Percentiles rank a stretch among this genome's conserved stretches.
phyloP scores from a whole-genome alignment of 2,113 vertebrate genomes.

The Esox niger region DNA sequence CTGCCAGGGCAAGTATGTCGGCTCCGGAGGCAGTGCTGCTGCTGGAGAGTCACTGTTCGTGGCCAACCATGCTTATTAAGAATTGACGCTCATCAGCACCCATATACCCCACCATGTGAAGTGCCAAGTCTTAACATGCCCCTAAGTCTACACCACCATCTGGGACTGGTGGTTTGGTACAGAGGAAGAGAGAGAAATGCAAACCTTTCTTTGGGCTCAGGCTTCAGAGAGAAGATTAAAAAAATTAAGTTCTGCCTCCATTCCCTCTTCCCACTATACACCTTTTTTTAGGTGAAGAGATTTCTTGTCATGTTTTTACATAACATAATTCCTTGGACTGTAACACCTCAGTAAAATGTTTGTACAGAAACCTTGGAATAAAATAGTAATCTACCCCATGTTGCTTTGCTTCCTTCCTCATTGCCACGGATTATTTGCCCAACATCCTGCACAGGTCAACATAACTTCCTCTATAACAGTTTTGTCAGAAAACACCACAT shows the following conservation, averaged over 20 bases:
- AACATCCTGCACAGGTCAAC: too few species aligned
- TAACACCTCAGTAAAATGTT: conserved; percentile 44
- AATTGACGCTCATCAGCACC: conserved; percentile 8
- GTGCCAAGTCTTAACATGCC: background rate
- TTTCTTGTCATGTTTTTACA: conserved; percentile 56
- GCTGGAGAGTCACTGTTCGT: conserved; percentile 84
- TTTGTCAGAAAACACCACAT: too few species aligned
- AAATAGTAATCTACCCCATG: conserved; percentile 40
- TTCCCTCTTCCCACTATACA: conserved; percentile 54
- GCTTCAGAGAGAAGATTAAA: conserved; percentile 38
- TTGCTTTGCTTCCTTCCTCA: conserved; percentile 3
- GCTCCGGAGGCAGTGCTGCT: conserved; percentile 71
- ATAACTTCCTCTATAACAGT: too few species aligned
- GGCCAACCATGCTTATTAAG: conserved; percentile 86
- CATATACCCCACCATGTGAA: conserved; percentile 17
- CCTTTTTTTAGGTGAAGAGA: conserved; percentile 41
- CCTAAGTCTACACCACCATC: background rate
- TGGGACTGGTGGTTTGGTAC: conserved; percentile 9
- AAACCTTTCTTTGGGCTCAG: conserved; percentile 23
- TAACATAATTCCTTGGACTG: conserved; percentile 40
- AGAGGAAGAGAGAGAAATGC: conserved; percentile 28
- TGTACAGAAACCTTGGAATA: conserved; percentile 52
- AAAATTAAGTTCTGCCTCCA: conserved; percentile 55
- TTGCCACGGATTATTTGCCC: too few species aligned
- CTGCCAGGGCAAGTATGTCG: conserved; percentile 79